Percentiles rank a stretch among this genome's conserved stretches.
Evolutionary conservation across 2,113 vertebrate genomes (phyloP).

Genomic region (Climacteris rufus): DNA sequence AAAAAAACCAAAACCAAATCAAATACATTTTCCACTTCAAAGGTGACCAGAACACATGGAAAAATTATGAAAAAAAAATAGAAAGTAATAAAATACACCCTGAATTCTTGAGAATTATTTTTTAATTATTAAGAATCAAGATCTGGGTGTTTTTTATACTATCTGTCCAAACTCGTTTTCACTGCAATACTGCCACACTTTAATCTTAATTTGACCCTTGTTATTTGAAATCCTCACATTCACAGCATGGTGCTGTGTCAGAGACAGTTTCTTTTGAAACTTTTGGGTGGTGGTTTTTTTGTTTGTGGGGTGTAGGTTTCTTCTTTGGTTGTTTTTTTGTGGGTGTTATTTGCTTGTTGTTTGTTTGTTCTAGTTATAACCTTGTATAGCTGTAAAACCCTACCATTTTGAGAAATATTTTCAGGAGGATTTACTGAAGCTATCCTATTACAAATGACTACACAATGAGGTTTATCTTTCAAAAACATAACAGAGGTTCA

Average conservation of each 20-base stretch:
- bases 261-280: neutral
- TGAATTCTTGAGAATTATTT: neutral
- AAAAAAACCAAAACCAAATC: rapidly evolving
- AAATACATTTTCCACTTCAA: neutral
- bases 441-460: neutral
- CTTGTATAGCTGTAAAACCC: neutral
- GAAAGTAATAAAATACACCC: neutral
- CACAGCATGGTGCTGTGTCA: neutral
- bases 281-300: rapidly evolving
- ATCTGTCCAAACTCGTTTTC: neutral
- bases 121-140: neutral
- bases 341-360: neutral
- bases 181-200: neutral
- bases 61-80: neutral
- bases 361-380: neutral
- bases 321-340: rapidly evolving
- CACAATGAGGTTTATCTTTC: neutral
- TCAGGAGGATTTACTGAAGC: neutral
- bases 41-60: neutral
- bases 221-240: neutral
- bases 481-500: neutral
- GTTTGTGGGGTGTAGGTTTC: rapidly evolving
- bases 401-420: neutral
- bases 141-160: rapidly evolving
- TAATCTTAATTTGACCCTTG: neutral